Base-by-base conservation (phyloP, 2,113 vertebrate genomes). In the Mugil cephalus region DNA sequence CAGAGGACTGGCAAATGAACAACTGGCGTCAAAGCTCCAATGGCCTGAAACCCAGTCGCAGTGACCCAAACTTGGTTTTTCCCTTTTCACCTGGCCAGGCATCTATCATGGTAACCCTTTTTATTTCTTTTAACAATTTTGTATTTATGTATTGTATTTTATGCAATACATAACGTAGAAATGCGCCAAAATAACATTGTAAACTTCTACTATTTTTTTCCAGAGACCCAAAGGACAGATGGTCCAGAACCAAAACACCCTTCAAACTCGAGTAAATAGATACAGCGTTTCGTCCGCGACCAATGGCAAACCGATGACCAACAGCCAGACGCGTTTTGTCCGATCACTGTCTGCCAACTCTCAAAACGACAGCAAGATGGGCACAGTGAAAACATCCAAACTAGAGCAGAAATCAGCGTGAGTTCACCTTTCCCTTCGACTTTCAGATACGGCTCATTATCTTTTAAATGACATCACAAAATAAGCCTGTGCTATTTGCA, bases 31-130 rank as follows among this genome's bases (percentile, higher is more conserved):
- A 92, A 78, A 82, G 88, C 38, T 70, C 91, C 75, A 94, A 56
- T 14, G 84, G 70, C 40, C 19, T 98, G 76, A 96, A 96, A 86
- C 83, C 92, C 38, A 96, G 95, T 84, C 90, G 89, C 54, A 97
- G 96, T 0, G 96, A 97, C 88, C 94, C 96, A 0, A 80, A 94
- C 54, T 92, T 98, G 78, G 93, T 74, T 85, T 92, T 78, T 0
- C 79, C 90, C 8, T 18, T 75, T 19, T 6, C 54, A 54, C 4
- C 64, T 42, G 43, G 9, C 4, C 0, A 67, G 1, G 21, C 17
- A 24, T 1, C 34, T 17, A 1, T 13, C n/a, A 79, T 71, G 79
- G 84, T 90, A 42, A 74, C n/a, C n/a, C n/a, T n/a, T n/a, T 54
- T 14, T 63, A 0, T 47, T 60, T 53, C 18, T 72, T 53, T 72